Evolutionary conservation across 1,140 invertebrate genomes (phyloP).

Genomic region (Gryon sp.): DNA sequence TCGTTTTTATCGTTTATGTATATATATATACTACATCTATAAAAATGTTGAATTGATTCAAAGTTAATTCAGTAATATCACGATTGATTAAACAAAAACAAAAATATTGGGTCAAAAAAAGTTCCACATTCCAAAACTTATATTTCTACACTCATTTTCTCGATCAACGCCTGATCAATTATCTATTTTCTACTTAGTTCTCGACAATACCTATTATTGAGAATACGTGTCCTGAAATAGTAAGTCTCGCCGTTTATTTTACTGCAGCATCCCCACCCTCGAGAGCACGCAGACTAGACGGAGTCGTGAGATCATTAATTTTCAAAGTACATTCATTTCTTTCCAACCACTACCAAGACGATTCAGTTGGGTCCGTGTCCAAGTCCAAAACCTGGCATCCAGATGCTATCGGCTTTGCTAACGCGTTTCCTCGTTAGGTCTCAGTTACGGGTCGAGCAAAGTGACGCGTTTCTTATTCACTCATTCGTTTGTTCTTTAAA

Average conservation of each 20-base stretch:
- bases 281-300: slow-evolving; percentile 51
- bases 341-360: slow-evolving; percentile 59
- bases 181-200: slow-evolving; percentile 48
- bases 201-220: slow-evolving; percentile 48
- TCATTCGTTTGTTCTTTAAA: no score
- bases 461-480: slow-evolving; percentile 48
- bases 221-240: slow-evolving; percentile 57
- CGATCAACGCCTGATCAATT: slow-evolving; percentile 34
- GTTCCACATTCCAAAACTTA: not conserved
- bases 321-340: slow-evolving; percentile 76
- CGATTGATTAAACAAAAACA: no score
- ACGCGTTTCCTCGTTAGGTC: slow-evolving; percentile 65
- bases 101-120: no score
- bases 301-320: slow-evolving; percentile 75
- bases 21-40: no score
- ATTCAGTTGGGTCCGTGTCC: slow-evolving; percentile 54
- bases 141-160: slow-evolving; percentile 21
- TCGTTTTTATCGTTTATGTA: no score
- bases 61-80: no score
- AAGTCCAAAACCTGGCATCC: slow-evolving; percentile 64
- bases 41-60: no score
- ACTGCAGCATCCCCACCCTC: slow-evolving; percentile 4
- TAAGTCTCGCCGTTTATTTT: slow-evolving; percentile 51
- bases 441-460: slow-evolving; percentile 55
- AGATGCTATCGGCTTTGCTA: slow-evolving; percentile 63